Base-by-base conservation (phyloP, 2,113 vertebrate genomes). In the Phyllostomus discolor region DNA sequence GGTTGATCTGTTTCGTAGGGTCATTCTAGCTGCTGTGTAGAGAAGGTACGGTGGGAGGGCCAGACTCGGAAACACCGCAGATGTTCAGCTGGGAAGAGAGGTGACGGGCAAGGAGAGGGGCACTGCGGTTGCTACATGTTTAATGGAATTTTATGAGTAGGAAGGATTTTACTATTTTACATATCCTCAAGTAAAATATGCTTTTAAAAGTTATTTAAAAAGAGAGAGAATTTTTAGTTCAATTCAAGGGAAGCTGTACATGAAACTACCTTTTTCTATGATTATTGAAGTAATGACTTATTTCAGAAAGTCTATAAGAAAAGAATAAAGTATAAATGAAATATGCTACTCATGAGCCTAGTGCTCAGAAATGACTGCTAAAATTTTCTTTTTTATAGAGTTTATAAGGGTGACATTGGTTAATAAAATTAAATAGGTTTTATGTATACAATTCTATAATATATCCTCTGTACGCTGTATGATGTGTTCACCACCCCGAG, bases 231-330 rank as follows among this genome's bases (percentile, higher is more conserved):
- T 78, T 93, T 91, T 94, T 16, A 85, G 31, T 88, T 85, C 24
- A 66, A 35, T 73, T 87, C 70, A 88, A 90, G 46, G 54, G 83
- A 90, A 33, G 33, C 52, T 6, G 46, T 88, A 78, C 8, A 33
- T 16, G 70, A 91, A 92, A 84, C 28, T 86, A 89, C 64, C 46
- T 73, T 95, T 83, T 73, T 69, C 72, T 95, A 73, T 93, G n/a
- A 87, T 64, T 85, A 48, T 10, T 70, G 59, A 82, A 52, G 31
- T 73, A 94, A 67, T 35, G 52, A 24, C 67, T 35, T 91, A 43
- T 85, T 86, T 83, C 35, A 70, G 72, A 83, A 91, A 64, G 35
- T 92, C 24, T 80, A 1, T 76, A 87, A 94, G 41, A 67, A 82
- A 73, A 91, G 54, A 59, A 26, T 57, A n/a, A 82, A 79, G 70